These are phyloP conservation scores for Oithona nana DNA, from an alignment of 2,888 invertebrate species.

Conservation along the genomic window DNA sequence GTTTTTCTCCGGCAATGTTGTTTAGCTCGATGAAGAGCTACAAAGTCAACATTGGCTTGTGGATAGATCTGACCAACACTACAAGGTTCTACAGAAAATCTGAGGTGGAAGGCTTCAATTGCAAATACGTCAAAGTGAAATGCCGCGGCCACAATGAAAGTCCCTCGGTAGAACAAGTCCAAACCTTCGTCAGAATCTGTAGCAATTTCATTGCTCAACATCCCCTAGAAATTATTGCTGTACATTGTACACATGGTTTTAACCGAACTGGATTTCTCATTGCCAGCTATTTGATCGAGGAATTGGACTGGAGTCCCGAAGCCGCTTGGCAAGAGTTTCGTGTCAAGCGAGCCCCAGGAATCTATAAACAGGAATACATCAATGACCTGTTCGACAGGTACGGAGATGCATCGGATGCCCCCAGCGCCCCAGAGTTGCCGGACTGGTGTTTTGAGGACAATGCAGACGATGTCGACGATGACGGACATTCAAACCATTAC, in stretches of 20 bases:
- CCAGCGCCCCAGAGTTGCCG: constrained; percentile 55
- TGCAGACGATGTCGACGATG: constrained; percentile 25
- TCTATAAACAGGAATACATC: constrained; percentile 92
- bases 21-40: constrained; percentile 54
- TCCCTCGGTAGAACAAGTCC: constrained; percentile 64
- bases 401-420: constrained; percentile 45
- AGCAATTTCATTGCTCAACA: constrained; percentile 54
- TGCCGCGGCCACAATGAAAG: constrained; percentile 85
- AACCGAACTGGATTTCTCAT: constrained; percentile 94
- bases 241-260: constrained; percentile 96
- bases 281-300: constrained; percentile 69
- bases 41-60: constrained; percentile 70
- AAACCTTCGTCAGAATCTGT: constrained; percentile 60
- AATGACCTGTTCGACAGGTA: constrained; percentile 62
- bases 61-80: constrained; percentile 94
- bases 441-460: constrained; percentile 54
- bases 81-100: constrained; percentile 68
- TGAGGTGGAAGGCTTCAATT: constrained; percentile 52
- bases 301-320: constrained; percentile 60
- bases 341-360: constrained; percentile 61
- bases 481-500: constrained; percentile 10
- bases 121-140: constrained; percentile 67
- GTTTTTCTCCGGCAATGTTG: constrained; percentile 73
- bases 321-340: constrained; percentile 61
- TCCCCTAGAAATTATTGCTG: constrained; percentile 54